Conservation (phyloP, 2,888 invertebrate species). For the Scaptomyza cyrtandrae region DNA sequence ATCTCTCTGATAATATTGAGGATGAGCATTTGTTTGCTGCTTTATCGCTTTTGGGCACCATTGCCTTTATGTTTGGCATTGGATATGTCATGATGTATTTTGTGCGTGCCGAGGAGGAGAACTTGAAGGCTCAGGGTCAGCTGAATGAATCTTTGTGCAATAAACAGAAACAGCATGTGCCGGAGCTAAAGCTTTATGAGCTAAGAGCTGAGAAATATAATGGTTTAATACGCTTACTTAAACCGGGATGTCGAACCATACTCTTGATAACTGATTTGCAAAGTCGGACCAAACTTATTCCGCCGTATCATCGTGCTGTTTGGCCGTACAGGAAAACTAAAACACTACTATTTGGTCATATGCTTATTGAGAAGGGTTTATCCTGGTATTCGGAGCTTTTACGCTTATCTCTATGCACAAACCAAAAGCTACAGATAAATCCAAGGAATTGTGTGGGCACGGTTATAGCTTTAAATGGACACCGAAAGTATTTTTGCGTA, state of each 20-base stretch:
- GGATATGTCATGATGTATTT: conserved; percentile 95
- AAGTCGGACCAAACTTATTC: conserved; percentile 93
- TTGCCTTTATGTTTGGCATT: conserved; percentile 90
- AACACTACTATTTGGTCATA: conserved; percentile 96
- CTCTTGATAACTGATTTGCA: conserved; percentile 95
- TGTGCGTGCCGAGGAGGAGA: conserved; percentile 86
- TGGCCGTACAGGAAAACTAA: conserved; percentile 99
- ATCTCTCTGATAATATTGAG: conserved; percentile 89
- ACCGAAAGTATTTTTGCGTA: conserved; percentile 98
- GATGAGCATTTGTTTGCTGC: conserved; percentile 92
- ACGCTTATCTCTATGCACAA: conserved; percentile 93
- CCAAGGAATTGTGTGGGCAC: conserved; percentile 98
- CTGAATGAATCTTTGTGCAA: conserved; percentile 59
- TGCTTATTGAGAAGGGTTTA: conserved; percentile 96
- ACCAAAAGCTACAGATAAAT: conserved; percentile 94
- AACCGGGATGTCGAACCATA: conserved; percentile 97
- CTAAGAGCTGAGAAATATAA: conserved; percentile 97
- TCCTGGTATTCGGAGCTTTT: conserved; percentile 97
- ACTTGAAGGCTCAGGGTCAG: conserved; percentile 81
- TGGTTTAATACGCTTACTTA: conserved; percentile 94
- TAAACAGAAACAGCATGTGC: conserved; percentile 68
- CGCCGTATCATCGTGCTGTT: conserved; percentile 95
- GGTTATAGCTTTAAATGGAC: conserved; percentile 97
- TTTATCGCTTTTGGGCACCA: conserved; percentile 90
- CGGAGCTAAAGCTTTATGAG: conserved; percentile 94